Percentiles rank a stretch among this genome's conserved stretches.
These are phyloP conservation scores for Schrankia costaestrigalis DNA, from an alignment of 2,888 invertebrate genomes.

Conservation along the genomic window DNA sequence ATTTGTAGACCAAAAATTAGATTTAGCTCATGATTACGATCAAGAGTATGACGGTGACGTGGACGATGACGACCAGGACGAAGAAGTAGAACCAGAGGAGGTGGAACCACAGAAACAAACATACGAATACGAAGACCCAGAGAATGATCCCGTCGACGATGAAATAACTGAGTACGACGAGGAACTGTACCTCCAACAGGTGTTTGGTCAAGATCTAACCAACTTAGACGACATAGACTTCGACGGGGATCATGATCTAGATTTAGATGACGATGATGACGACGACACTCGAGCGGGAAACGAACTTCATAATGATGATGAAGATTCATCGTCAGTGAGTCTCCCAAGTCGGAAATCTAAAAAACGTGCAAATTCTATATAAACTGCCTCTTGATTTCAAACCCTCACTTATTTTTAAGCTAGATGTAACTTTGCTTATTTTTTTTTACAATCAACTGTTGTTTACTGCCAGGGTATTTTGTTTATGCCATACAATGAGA, in stretches of 20 bases:
- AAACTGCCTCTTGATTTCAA: constrained; percentile 10
- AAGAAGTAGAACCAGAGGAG: neutral
- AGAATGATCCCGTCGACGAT: constrained; percentile 13
- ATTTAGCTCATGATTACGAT: neutral
- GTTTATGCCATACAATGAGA: neutral
- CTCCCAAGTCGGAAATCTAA: neutral
- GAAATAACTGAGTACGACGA: constrained; percentile 8
- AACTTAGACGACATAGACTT: constrained; percentile 4
- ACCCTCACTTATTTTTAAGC: constrained; percentile 4
- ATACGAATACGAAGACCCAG: constrained; percentile 10
- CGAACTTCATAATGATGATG: neutral
- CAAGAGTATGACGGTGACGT: constrained; percentile 17
- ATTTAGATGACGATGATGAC: constrained; percentile 4
- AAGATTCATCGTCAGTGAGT: constrained; percentile 1
- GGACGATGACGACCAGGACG: constrained; percentile 8
- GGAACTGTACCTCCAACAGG: constrained; percentile 1
- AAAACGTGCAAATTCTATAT: constrained; percentile 13
- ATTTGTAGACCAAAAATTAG: constrained; percentile 1
- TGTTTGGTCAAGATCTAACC: constrained; percentile 1
- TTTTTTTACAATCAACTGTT: neutral
- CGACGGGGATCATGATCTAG: neutral
- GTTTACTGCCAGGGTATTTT: constrained; percentile 1
- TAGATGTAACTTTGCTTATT: constrained; percentile 1
- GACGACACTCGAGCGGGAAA: neutral
- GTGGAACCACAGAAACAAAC: too few relatives aligned